Base-by-base conservation (phyloP, 2,797 vertebrate species). In the Molossus alvarezi region DNA sequence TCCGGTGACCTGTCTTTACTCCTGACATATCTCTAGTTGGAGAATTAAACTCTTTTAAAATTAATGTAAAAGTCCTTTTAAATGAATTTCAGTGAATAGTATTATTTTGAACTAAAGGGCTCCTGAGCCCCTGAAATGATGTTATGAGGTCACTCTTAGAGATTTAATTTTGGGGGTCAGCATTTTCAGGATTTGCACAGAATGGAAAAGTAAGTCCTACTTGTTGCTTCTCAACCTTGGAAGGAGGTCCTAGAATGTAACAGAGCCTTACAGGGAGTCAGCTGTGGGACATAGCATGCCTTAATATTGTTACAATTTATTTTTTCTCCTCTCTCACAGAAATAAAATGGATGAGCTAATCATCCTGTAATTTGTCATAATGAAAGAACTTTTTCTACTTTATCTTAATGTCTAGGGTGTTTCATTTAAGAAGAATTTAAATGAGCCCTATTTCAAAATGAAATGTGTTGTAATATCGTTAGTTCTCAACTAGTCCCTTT, bases 401-500 rank as follows among this genome's bases (percentile, higher is more conserved):
- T 67, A 91, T 96, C 89, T 89, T 92, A 95, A 94, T 83, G 67
- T 92, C 83, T 85, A 73, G 45, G 29, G n/a, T 93, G 18, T 90
- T 95, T 97, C 87, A 95, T 95, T 95, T 97, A 87, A 92, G 58
- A 92, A 67, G 21, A 75, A 23, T 41, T 87, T 96, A 95, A 95
- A 89, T 88, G 51, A 90, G 23, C 29, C 51, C 57, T 71, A 75
- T 87, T 94, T 96, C 45, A 71, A 96, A 96, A 95, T 88, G 91
- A 94, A 69, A 37, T 85, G 48, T 55, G 62, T 48, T 81, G 0
- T 87, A 93, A 88, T 91, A 90, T 73, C 3, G 13, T 97, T 92
- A 94, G 48, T 95, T 95, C 45, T 20, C 57, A 79, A 9, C 57
- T 48, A 84, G 87, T 97, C 67, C 37, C 57, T 95, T 62, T 62